A percentile compares a stretch with the other conserved stretches of the same genome.
Evolutionary conservation across 2,888 invertebrate genomes (phyloP).

Genomic region (Capitulum mitella): DNA sequence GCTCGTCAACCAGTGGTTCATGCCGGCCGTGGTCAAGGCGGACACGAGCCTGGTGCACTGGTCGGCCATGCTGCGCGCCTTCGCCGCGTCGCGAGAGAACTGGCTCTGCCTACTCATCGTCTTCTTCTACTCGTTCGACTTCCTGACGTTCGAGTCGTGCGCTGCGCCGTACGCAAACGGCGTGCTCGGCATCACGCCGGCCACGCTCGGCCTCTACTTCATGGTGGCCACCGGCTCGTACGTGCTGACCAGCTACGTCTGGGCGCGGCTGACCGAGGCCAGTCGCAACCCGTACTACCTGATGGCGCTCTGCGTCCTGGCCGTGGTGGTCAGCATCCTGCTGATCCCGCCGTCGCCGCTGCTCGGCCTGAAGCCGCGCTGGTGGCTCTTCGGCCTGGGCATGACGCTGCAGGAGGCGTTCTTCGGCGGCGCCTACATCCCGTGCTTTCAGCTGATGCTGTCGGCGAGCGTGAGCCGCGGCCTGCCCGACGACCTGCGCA

Average conservation of each 20-base stretch:
- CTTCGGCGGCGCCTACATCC: conserved; percentile 16
- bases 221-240: conserved; percentile 8
- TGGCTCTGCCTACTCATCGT: background rate
- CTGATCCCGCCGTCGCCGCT: background rate
- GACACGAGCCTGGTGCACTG: too few relatives aligned
- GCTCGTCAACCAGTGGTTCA: background rate
- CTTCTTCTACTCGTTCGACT: background rate
- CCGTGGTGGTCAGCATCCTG: background rate
- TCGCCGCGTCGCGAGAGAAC: background rate
- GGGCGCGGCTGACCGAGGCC: background rate
- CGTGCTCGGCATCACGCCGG: background rate
- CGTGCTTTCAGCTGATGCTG: conserved; percentile 20
- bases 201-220: conserved; percentile 12
- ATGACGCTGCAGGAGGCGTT: conserved; percentile 13
- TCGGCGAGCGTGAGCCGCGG: background rate
- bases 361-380: background rate
- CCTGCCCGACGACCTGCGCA: background rate
- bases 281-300: background rate
- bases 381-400: conserved; percentile 2
- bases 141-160: background rate
- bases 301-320: background rate
- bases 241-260: conserved; percentile 5
- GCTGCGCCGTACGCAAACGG: background rate
- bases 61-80: background rate
- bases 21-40: background rate